A percentile compares a stretch with the other conserved stretches of the same genome.
phyloP scores from a whole-genome alignment of 2,113 vertebrate species.

The Ellobius talpinus region DNA sequence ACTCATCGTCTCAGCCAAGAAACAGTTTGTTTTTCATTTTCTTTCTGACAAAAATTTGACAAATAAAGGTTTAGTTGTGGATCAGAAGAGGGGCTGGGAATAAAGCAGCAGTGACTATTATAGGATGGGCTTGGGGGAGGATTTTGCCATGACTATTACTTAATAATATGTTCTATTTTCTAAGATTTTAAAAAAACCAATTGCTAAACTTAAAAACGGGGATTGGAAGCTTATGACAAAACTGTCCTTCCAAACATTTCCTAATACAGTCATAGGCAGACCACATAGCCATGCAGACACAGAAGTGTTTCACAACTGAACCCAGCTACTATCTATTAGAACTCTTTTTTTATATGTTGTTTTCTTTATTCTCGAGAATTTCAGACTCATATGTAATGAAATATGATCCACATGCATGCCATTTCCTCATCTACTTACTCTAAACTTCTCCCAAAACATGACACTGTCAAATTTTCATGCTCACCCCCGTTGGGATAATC shows the following conservation, averaged over 20 bases:
- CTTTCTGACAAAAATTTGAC: constrained; percentile 76
- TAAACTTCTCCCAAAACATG: too few relatives aligned
- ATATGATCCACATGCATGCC: neutral
- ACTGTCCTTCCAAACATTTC: constrained; percentile 59
- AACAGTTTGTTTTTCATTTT: constrained; percentile 78
- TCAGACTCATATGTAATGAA: neutral
- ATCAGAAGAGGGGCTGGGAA: constrained; percentile 64
- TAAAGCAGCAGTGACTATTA: constrained; percentile 61
- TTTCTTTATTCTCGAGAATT: neutral
- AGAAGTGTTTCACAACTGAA: neutral
- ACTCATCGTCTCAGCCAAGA: constrained; percentile 73
- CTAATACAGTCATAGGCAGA: constrained; percentile 67
- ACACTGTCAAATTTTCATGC: neutral
- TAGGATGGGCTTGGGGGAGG: neutral
- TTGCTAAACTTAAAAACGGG: constrained; percentile 55
- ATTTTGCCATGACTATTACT: constrained; percentile 54
- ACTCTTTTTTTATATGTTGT: neutral
- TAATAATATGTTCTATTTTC: constrained; percentile 73
- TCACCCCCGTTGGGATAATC: neutral
- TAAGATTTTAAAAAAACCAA: constrained; percentile 53
- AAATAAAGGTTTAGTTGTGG: constrained; percentile 67
- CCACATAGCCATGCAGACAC: neutral
- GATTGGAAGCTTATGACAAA: constrained; percentile 61
- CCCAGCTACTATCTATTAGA: neutral
- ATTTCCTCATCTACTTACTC: neutral